Evolutionary conservation across 2,888 invertebrate species (phyloP).

Genomic region (Fragum sueziense): DNA sequence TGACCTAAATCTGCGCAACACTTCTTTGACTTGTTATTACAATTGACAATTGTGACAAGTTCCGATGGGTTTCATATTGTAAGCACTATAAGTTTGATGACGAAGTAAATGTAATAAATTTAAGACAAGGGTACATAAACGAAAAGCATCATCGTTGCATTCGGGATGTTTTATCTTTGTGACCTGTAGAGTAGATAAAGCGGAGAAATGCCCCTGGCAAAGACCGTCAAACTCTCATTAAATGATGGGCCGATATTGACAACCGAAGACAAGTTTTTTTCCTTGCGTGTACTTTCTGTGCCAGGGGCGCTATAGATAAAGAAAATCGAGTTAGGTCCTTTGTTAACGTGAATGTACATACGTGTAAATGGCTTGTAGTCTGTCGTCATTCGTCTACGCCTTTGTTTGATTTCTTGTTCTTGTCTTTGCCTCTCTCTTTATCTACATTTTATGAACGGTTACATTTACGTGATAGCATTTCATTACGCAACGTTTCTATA

Average conservation of each 20-base stretch:
- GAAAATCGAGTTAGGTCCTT: constrained; percentile 16
- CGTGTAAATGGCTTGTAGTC: constrained; percentile 4
- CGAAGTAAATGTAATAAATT: no score
- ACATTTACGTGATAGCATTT: no score
- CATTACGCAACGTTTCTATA: no score
- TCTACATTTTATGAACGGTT: no score
- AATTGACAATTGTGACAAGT: no score
- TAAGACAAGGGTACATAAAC: no score
- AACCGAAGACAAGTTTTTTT: constrained; percentile 11
- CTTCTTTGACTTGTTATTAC: no score
- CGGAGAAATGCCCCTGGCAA: constrained; percentile 5
- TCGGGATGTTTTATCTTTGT: background rate
- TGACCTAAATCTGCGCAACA: no score
- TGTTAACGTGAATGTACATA: constrained; percentile 4
- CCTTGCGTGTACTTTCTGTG: background rate
- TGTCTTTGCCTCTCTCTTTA: no score
- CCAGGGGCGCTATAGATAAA: constrained; percentile 15
- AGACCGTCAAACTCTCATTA: constrained; percentile 47
- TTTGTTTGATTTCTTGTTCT: background rate
- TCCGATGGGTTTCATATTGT: no score
- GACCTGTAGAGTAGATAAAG: constrained; percentile 13
- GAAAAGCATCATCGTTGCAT: background rate
- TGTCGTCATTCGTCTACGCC: background rate
- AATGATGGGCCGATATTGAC: constrained; percentile 22
- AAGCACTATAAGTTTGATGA: no score